A percentile compares a stretch with the other conserved stretches of the same genome.
These are phyloP conservation scores for Malurus elegans DNA, from an alignment of 2,113 vertebrate genomes.

Conservation along the genomic window DNA sequence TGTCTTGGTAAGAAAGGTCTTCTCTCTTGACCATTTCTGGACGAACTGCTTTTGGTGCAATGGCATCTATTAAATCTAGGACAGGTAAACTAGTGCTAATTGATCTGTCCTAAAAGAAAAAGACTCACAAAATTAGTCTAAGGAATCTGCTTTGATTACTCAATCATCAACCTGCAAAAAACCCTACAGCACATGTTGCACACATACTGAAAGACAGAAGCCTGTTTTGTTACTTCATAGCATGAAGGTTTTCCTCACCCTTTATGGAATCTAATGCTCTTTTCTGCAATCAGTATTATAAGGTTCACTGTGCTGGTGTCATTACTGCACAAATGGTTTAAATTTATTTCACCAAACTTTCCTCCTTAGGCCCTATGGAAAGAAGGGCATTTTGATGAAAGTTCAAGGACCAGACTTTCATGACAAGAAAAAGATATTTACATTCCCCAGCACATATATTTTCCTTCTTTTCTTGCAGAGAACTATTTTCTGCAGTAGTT, in stretches of 20 bases:
- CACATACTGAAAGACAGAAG: neutral
- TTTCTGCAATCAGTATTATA: neutral
- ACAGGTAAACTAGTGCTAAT: constrained; percentile 95
- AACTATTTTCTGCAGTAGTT: neutral
- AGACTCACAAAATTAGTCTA: neutral
- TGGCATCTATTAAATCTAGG: constrained; percentile 92
- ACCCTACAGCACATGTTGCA: neutral
- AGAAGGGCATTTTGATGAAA: neutral
- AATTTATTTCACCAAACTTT: neutral
- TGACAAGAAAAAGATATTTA: neutral
- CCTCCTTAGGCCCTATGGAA: neutral
- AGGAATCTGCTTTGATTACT: neutral
- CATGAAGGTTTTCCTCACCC: neutral
- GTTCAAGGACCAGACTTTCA: neutral
- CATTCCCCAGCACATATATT: neutral
- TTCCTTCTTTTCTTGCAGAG: neutral
- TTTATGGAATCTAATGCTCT: neutral
- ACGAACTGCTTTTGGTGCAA: constrained; percentile 85
- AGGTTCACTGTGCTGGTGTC: neutral
- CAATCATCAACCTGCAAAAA: neutral
- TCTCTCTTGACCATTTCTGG: constrained; percentile 87
- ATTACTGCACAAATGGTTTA: neutral
- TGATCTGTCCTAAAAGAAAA: constrained; percentile 83
- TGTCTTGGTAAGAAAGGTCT: constrained; percentile 74
- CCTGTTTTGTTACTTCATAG: neutral